Evolutionary conservation across 2,888 invertebrate species (phyloP), one percentile per base, ranked within the genome.

Genomic region (Drosophila gaucha): DNA sequence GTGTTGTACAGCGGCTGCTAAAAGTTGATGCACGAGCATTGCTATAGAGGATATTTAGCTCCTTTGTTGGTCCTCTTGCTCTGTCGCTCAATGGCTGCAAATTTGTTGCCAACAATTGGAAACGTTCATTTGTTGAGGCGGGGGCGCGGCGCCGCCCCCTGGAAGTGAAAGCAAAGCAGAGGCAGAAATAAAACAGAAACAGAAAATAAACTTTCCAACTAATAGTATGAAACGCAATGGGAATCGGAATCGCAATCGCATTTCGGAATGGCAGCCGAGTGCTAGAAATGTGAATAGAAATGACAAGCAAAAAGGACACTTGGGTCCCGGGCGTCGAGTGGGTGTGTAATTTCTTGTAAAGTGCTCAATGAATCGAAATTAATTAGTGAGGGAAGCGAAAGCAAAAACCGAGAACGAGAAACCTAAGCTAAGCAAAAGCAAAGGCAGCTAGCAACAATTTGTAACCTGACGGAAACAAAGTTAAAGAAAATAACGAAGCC

Each of bases 341-440:
- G 80, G 80, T 78, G 76, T 83, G 85, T 82, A 85, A 87, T 87
- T 80, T 73, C 78, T 85, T 80, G 82, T 82, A 75, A 80, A 84
- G 74, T 71, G 88, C 84, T 89, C 89, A 89, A 86, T 89, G 89
- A 89, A 89, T 82, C 84, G 89, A 84, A 88, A 89, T 86, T 88
- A 89, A 89, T 88, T 86, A 86, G 74, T 86, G 82, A 67, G 64
- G 74, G 83, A 89, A 83, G 74, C 71, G 56, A 55, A 64, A 65
- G 74, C 78, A 58, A 72, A 57, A 62, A 16, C 44, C 28, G 28
- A 57, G 50, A 39, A 57, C 55, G 59, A 50, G 63, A 50, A 72
- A 71, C 62, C 62, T 26, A 26, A 56, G 64, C 65, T 66, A 73
- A 80, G 78, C 65, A 51, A 67, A 63, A 50, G 31, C 39, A 50